These are phyloP conservation scores for Acrocephalus kingi DNA, from an alignment of 2,113 vertebrate genomes.

Conservation along the genomic window DNA sequence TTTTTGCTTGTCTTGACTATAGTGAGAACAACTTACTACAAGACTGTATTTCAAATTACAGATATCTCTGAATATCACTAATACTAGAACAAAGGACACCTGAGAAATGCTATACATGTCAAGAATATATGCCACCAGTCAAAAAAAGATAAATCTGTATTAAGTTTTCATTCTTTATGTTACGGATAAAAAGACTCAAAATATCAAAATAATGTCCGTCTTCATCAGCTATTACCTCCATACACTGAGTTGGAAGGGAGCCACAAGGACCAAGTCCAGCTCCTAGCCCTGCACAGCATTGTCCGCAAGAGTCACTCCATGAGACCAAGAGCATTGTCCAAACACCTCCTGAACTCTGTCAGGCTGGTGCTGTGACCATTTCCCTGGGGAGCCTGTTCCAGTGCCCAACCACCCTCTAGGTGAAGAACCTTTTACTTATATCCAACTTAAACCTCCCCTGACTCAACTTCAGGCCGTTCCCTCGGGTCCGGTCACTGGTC, in stretches of 20 bases:
- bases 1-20: not conserved
- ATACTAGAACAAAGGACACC: not conserved
- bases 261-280: not conserved
- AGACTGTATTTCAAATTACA: not conserved
- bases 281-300: not conserved
- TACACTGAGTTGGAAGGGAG: not conserved
- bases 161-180: not conserved
- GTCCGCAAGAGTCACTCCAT: not conserved
- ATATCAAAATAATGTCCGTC: not conserved
- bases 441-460: not conserved
- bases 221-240: not conserved
- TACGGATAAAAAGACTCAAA: not conserved
- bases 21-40: not conserved
- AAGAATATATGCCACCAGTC: not conserved
- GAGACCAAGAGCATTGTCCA: accelerated
- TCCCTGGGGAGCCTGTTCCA: not conserved
- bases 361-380: not conserved
- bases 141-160: not conserved
- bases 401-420: accelerated
- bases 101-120: not conserved
- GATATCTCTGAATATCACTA: not conserved
- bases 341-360: not conserved
- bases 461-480: not conserved
- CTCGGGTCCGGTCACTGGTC: accelerated
- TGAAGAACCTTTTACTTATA: not conserved